Evolutionary conservation across 2,888 invertebrate genomes (phyloP).

Genomic region (Escarpia spicata): DNA sequence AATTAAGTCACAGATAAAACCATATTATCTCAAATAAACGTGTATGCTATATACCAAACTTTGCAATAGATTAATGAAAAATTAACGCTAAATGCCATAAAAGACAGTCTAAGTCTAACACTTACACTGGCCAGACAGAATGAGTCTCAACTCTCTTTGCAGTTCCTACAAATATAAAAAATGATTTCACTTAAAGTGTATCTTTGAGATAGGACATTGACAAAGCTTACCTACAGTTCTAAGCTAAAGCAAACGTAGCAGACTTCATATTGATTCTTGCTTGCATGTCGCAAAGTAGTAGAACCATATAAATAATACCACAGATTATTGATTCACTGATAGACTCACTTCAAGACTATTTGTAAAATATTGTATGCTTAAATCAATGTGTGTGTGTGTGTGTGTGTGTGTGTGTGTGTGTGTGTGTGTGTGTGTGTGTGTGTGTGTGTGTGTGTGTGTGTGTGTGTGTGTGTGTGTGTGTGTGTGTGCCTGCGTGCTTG

Average conservation of each 20-base stretch:
- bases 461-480: background rate
- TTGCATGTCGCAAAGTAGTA: background rate
- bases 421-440: background rate
- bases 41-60: too few species aligned
- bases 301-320: background rate
- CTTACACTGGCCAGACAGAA: conserved; percentile 79
- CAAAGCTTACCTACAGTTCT: background rate
- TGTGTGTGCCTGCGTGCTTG: too few species aligned
- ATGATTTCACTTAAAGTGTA: background rate
- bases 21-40: too few species aligned
- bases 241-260: background rate
- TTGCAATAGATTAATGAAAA: too few species aligned
- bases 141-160: conserved; percentile 65
- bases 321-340: background rate
- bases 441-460: background rate
- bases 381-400: background rate
- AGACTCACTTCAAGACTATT: background rate
- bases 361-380: too few species aligned
- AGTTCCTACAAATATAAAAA: conserved; percentile 35
- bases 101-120: background rate
- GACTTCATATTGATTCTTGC: background rate
- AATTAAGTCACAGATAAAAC: too few species aligned
- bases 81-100: background rate
- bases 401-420: background rate
- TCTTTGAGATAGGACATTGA: background rate